Conservation (phyloP, 2,797 vertebrate genomes). For the Scarus forsteni region DNA sequence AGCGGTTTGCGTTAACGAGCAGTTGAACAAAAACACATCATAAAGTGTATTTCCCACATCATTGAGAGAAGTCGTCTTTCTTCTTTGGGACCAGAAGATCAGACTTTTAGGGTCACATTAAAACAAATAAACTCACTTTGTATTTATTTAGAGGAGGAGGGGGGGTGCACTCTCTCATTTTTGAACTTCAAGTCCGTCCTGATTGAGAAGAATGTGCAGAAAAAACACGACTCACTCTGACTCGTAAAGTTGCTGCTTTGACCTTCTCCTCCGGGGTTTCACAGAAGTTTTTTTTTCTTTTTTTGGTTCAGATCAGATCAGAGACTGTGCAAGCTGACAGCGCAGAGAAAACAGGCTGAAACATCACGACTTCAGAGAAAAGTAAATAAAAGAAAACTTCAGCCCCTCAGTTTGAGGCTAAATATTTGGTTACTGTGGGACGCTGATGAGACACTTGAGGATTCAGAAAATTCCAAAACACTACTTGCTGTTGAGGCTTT, state of each 20-base stretch:
- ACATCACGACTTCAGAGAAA: constrained; percentile 32
- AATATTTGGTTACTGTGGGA: constrained; percentile 60
- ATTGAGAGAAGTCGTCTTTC: no score
- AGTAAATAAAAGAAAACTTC: constrained; percentile 32
- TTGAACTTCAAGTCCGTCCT: background rate
- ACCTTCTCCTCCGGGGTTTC: constrained; percentile 37
- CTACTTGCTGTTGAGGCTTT: constrained; percentile 12
- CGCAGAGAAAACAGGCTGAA: constrained; percentile 38
- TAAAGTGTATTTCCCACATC: background rate
- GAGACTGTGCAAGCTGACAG: constrained; percentile 34
- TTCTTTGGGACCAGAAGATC: background rate
- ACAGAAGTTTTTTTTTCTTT: constrained; percentile 48
- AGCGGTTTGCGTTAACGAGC: no score
- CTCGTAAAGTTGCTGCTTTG: constrained; percentile 32
- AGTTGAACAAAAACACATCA: no score
- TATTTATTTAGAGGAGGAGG: background rate
- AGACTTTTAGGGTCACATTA: background rate
- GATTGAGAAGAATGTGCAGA: constrained; percentile 62
- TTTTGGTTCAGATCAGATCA: constrained; percentile 19
- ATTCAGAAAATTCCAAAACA: constrained; percentile 35
- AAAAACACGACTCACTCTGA: constrained; percentile 43
- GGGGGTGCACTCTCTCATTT: background rate
- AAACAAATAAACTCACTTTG: background rate
- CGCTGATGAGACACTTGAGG: constrained; percentile 53
- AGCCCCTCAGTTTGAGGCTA: constrained; percentile 41